A percentile compares a stretch with the other conserved stretches of the same genome.
These are phyloP conservation scores for Brachionus rubens DNA, from an alignment of 1,140 invertebrate species.

Conservation along the genomic window DNA sequence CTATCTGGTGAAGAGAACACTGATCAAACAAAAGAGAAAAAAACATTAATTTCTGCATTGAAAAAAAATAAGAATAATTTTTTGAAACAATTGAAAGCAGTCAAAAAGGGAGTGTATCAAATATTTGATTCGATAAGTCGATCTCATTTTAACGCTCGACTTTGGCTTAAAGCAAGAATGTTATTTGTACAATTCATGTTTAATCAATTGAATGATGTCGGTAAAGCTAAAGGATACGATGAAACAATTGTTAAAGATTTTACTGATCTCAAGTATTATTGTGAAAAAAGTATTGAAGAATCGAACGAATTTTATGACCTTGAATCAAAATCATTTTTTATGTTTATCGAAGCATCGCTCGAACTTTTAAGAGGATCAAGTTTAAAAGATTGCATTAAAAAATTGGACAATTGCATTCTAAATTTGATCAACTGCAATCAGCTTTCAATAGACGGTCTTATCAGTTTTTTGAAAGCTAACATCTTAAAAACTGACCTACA, in stretches of 20 bases:
- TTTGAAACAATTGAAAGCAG: neutral
- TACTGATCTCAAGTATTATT: constrained; percentile 28
- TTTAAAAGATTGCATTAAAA: neutral
- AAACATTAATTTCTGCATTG: neutral
- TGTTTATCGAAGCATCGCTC: neutral
- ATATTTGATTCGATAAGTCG: neutral
- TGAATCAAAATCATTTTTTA: constrained; percentile 23
- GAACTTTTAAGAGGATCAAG: constrained; percentile 9
- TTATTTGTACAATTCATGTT: constrained; percentile 34
- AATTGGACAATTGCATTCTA: constrained; percentile 1
- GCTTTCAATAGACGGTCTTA: neutral
- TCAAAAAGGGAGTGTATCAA: constrained; percentile 15
- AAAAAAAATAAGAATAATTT: constrained; percentile 23
- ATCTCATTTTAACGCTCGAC: neutral
- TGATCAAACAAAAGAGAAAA: neutral
- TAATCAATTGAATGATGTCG: constrained; percentile 18
- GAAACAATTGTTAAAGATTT: constrained; percentile 13
- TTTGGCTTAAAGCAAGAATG: constrained; percentile 32
- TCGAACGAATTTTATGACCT: constrained; percentile 10
- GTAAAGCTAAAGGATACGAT: constrained; percentile 27
- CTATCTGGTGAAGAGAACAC: neutral
- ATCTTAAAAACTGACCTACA: constrained; percentile 1
- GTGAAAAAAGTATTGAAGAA: constrained; percentile 19
- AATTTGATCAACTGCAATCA: neutral
- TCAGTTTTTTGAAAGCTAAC: neutral